A percentile compares a stretch with the other conserved stretches of the same genome.
phyloP scores from a whole-genome alignment of 2,888 invertebrate species.

The Calameuta idolon region DNA sequence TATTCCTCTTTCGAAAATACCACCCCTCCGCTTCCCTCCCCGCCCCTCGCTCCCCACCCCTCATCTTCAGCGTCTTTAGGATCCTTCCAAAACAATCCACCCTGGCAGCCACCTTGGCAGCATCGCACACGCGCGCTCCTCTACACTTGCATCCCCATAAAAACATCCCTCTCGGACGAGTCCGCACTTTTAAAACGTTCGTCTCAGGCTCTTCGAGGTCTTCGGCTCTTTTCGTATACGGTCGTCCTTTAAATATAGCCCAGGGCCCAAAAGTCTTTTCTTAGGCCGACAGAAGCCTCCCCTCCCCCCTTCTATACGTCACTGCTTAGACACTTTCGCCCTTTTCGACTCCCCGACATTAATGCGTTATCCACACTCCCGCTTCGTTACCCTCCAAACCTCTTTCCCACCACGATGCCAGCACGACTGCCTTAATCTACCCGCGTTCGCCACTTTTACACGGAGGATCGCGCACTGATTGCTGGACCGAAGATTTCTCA shows the following conservation, averaged over 20 bases:
- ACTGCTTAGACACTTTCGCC: neutral
- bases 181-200: neutral
- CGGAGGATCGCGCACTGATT: too few relatives aligned
- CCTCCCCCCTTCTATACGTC: neutral
- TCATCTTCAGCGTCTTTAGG: neutral
- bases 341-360: neutral
- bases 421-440: too few relatives aligned
- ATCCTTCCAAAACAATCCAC: neutral
- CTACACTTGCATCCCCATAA: neutral
- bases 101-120: neutral
- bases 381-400: too few relatives aligned
- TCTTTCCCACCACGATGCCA: too few relatives aligned
- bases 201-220: neutral
- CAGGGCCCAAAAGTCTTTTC: neutral
- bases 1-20: neutral
- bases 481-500: neutral
- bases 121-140: too few relatives aligned
- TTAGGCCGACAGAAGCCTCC: neutral
- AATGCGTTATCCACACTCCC: neutral
- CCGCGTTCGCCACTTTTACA: too few relatives aligned
- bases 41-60: neutral
- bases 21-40: neutral
- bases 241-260: neutral
- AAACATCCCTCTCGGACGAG: neutral
- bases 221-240: neutral